These are phyloP conservation scores for Orchesellides sinensis DNA, from an alignment of 2,888 invertebrate genomes.

Conservation along the genomic window DNA sequence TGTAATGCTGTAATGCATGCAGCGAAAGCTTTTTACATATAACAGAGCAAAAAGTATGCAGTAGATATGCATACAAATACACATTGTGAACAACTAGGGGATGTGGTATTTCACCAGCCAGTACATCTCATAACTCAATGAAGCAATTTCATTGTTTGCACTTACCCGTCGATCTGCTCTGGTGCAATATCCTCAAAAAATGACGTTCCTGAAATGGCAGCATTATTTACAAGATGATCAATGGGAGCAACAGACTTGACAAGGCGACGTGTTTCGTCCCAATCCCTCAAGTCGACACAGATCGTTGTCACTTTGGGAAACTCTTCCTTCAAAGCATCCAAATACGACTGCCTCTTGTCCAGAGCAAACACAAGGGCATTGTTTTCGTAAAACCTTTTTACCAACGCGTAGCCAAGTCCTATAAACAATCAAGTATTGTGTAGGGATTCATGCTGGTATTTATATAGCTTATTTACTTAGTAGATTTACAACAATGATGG, in stretches of 20 bases:
- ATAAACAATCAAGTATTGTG: constrained; percentile 15
- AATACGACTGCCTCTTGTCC: constrained; percentile 83
- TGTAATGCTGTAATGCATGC: not conserved
- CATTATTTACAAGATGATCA: constrained; percentile 93
- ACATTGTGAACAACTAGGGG: not conserved
- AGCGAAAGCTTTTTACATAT: not conserved
- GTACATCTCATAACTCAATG: no score
- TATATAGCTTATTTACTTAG: no score
- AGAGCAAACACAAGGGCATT: constrained; percentile 87
- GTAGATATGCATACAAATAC: constrained; percentile 11
- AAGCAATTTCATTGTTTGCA: not conserved
- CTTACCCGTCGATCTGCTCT: constrained; percentile 84
- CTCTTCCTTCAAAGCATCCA: constrained; percentile 82
- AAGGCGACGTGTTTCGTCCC: constrained; percentile 84
- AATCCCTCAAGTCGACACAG: constrained; percentile 85
- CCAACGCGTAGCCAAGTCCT: constrained; percentile 67
- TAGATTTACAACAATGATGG: constrained; percentile 26
- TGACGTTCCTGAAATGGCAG: constrained; percentile 85
- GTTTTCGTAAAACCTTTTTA: constrained; percentile 66
- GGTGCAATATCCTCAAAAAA: constrained; percentile 84
- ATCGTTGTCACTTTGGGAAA: constrained; percentile 82
- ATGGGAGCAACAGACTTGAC: constrained; percentile 83
- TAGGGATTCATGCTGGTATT: no score
- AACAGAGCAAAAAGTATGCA: no score
- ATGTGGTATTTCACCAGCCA: no score